phyloP scores from a whole-genome alignment of 2,888 invertebrate genomes.

The Drosophila formosana region DNA sequence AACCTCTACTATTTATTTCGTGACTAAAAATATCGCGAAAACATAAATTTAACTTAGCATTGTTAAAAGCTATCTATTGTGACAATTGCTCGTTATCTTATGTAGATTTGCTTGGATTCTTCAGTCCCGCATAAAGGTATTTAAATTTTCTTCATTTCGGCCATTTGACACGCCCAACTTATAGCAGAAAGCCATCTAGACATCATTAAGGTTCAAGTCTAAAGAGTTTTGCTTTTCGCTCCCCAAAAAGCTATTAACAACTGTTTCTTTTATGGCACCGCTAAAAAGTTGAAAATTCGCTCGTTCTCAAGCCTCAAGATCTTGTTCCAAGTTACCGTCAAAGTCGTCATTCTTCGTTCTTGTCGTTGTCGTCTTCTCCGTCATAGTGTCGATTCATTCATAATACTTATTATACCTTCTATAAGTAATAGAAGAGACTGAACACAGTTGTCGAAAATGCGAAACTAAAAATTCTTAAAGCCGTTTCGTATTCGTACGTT shows the following conservation, averaged over 20 bases:
- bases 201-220: conserved; percentile 42
- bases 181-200: conserved; percentile 34
- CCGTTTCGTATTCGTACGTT: conserved; percentile 39
- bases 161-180: conserved; percentile 52
- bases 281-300: conserved; percentile 53
- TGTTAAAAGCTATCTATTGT: conserved; percentile 27
- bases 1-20: background rate
- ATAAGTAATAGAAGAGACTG: conserved; percentile 2
- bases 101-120: conserved; percentile 28
- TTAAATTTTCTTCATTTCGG: conserved; percentile 26
- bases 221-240: conserved; percentile 20
- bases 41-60: conserved; percentile 13
- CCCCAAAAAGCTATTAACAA: conserved; percentile 62
- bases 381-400: conserved; percentile 61
- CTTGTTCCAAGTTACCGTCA: conserved; percentile 35
- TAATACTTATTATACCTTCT: conserved; percentile 23
- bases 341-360: conserved; percentile 17
- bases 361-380: conserved; percentile 16
- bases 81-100: conserved; percentile 39
- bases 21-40: conserved; percentile 5
- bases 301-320: conserved; percentile 35
- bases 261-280: conserved; percentile 73
- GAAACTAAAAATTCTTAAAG: conserved; percentile 51
- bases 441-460: conserved; percentile 52
- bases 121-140: conserved; percentile 29